Conservation (phyloP, 2,113 vertebrate species). For the Galeopterus variegatus region DNA sequence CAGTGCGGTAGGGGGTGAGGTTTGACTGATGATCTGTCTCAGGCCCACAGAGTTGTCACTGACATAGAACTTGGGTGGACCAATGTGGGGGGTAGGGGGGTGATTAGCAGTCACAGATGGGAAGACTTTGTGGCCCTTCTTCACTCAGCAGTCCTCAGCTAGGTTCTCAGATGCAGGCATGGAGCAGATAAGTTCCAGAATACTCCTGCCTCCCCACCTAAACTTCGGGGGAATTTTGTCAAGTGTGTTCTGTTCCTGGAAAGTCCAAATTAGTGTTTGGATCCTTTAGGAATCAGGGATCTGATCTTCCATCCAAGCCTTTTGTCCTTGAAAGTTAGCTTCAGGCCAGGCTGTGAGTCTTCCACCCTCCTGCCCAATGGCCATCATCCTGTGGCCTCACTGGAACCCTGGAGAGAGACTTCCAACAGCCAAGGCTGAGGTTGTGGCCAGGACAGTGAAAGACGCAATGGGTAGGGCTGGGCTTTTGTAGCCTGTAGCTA, state of each 20-base stretch:
- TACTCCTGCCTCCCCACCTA: background rate
- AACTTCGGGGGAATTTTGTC: conserved; percentile 5
- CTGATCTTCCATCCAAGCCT: background rate
- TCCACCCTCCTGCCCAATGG: background rate
- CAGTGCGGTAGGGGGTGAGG: no score
- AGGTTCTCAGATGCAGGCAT: background rate
- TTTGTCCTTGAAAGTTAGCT: conserved; percentile 29
- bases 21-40: background rate
- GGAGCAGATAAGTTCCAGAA: no score
- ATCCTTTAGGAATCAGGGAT: background rate
- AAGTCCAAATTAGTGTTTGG: background rate
- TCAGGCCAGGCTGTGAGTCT: background rate
- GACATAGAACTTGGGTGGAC: background rate
- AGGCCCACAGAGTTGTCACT: background rate
- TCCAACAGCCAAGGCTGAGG: background rate
- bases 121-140: background rate
- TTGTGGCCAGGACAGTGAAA: background rate
- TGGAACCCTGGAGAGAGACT: background rate
- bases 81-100: no score
- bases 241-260: background rate
- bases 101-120: background rate
- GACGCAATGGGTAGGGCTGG: background rate
- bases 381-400: background rate
- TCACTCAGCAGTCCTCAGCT: background rate
- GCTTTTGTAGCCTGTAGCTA: conserved; percentile 60